Conservation (phyloP, 2,888 invertebrate genomes). For the Lysandra bellargus region DNA sequence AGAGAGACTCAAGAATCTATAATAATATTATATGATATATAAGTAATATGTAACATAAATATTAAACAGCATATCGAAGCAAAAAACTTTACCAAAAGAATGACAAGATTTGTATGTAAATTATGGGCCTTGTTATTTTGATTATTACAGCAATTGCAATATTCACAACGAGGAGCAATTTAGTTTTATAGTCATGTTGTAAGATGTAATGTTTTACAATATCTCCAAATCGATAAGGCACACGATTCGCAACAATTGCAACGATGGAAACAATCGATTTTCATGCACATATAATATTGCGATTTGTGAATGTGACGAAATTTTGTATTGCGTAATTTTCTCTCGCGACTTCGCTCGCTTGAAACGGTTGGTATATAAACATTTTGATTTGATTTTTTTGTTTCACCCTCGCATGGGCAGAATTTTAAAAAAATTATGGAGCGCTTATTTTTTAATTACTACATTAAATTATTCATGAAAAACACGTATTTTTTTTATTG, state of each 20-base stretch:
- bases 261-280: constrained; percentile 8
- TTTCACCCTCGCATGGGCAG: too few relatives aligned
- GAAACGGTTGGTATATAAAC: too few relatives aligned
- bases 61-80: too few relatives aligned
- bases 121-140: not conserved
- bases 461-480: too few relatives aligned
- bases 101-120: not conserved
- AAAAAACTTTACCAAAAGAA: too few relatives aligned
- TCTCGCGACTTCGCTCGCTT: not conserved
- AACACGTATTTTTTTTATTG: too few relatives aligned
- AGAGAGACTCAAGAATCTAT: too few relatives aligned
- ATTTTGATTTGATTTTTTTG: too few relatives aligned
- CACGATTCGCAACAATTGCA: constrained; percentile 11
- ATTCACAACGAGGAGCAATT: not conserved
- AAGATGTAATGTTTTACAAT: constrained; percentile 4
- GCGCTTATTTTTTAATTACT: too few relatives aligned
- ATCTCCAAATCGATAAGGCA: constrained; percentile 7
- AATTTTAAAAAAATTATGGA: too few relatives aligned
- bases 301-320: constrained; percentile 1
- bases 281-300: constrained; percentile 5
- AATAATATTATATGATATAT: too few relatives aligned
- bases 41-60: too few relatives aligned
- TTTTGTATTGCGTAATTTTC: not conserved
- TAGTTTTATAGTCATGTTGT: constrained; percentile 12
- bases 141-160: not conserved